Evolutionary conservation across 2,888 invertebrate genomes (phyloP), one percentile per base, ranked within the genome.

Genomic region (Troglohyphantes excavatus): DNA sequence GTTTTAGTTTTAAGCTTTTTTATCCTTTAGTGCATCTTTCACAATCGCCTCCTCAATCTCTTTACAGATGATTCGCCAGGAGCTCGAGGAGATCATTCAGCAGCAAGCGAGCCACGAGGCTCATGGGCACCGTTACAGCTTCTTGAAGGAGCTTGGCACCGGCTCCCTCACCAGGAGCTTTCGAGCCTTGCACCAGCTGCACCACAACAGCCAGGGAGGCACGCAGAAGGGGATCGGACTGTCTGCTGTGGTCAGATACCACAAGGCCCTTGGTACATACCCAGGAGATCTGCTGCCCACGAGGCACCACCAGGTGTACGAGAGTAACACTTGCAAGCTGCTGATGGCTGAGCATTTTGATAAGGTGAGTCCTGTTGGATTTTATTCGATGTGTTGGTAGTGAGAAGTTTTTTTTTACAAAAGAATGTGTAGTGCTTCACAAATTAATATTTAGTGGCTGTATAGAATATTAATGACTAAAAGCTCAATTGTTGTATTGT

Each of bases 281-380:
- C 90, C 89, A 2, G 91, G 91, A 61, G 73, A 81, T 29, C 72
- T 90, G 7, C 46, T 83, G 19, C 82, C 85, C 9, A 78, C 39
- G n/a, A 43, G 85, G 13, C 59, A 84, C 27, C 53, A 78, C 3
- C 86, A 90, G 68, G 72, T 91, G 2, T 87, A 96, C 93, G 98
- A 98, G 93, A 98, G 98, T 2, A 96, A 96, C 17, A 97, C 97
- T 11, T 98, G 98, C 92, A 95, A 96, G 63, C 96, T 96, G 92
- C 94, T 99, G 59, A 95, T 99, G 90, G 95, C 95, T 78, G 97
- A 97, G 82, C 96, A 98, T 92, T 97, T 97, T 93, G 96, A 96
- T 91, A 96, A 95, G 92, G 94, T 94, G 59, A 86, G 91, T n/a
- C n/a, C n/a, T n/a, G n/a, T n/a, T n/a, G n/a, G n/a, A n/a, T n/a